A percentile compares a stretch with the other conserved stretches of the same genome.
phyloP scores from a whole-genome alignment of 2,888 invertebrate species.

The Parochlus steinenii region DNA sequence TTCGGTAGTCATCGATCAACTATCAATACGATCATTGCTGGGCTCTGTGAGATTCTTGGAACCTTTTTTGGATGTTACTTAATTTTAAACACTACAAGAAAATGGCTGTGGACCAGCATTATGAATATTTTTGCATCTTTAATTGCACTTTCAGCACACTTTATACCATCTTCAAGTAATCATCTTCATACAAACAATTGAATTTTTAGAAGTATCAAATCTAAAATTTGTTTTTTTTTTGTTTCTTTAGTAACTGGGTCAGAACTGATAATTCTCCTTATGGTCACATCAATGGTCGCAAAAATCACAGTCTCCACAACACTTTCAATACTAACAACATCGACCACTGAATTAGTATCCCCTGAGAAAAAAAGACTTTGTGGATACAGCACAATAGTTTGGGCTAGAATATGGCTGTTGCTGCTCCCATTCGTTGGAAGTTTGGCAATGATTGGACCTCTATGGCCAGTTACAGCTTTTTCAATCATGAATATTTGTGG shows the following conservation, averaged over 20 bases:
- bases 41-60: no score
- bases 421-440: slow-evolving; percentile 29
- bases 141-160: no score
- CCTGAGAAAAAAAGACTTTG: slow-evolving; percentile 25
- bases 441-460: slow-evolving; percentile 3
- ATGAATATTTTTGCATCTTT: no score
- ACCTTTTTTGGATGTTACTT: no score
- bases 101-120: no score
- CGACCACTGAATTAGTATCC: slow-evolving; percentile 28
- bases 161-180: neutral
- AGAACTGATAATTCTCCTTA: slow-evolving; percentile 24
- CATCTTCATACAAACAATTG: neutral
- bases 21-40: slow-evolving; percentile 29
- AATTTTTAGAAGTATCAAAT: neutral
- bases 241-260: slow-evolving; percentile 18
- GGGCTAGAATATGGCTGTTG: slow-evolving; percentile 27
- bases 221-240: slow-evolving; percentile 1
- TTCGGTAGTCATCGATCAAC: slow-evolving; percentile 29
- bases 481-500: no score
- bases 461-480: no score
- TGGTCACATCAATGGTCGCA: slow-evolving; percentile 28
- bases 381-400: slow-evolving; percentile 28
- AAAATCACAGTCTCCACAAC: slow-evolving; percentile 29
- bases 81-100: no score
- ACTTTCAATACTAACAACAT: slow-evolving; percentile 28